Evolutionary conservation across 2,888 invertebrate genomes (phyloP), one percentile per base, ranked within the genome.

Genomic region (Lymantria monacha): DNA sequence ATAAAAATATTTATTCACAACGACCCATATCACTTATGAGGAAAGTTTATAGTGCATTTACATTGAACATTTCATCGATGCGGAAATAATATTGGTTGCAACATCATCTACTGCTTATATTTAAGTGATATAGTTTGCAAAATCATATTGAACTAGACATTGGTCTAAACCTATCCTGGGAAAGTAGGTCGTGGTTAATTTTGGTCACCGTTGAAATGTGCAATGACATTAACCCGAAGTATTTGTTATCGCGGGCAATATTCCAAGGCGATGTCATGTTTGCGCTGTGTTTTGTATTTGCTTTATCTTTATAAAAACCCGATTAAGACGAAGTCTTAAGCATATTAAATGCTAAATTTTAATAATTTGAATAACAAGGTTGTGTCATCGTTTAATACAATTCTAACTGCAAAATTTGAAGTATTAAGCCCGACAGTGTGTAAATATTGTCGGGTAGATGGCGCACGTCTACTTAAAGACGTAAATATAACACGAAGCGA

Each of bases 91-190:
- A 11, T 9, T 11, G 36, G 36, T 36, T 36, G 36, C 43, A 58
- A 55, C 49, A 31, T 36, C 22, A 22, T 22, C 5, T 22, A n/a
- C n/a, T n/a, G n/a, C n/a, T n/a, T n/a, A n/a, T n/a, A n/a, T n/a
- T n/a, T n/a, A n/a, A n/a, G n/a, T n/a, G n/a, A n/a, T n/a, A n/a
- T n/a, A n/a, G n/a, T n/a, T n/a, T n/a, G 22, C 22, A 22, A 50
- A 45, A 41, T 57, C 31, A 36, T 61, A 68, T 66, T 86, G 86
- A 87, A 87, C 87, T 87, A 88, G 88, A 88, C 88, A 88, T 87
- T 87, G 85, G 69, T 61, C 62, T 69, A 54, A 22, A 22, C 48
- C 50, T 69, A 69, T 72, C 67, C 64, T 63, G 61, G 69, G 73
- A 74, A 85, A 80, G 59, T 84, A 70, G 79, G 85, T 76, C 80